Percentiles rank a stretch among this genome's conserved stretches.
Evolutionary conservation across 2,797 vertebrate genomes (phyloP).

Genomic region (Argyrosomus regius): DNA sequence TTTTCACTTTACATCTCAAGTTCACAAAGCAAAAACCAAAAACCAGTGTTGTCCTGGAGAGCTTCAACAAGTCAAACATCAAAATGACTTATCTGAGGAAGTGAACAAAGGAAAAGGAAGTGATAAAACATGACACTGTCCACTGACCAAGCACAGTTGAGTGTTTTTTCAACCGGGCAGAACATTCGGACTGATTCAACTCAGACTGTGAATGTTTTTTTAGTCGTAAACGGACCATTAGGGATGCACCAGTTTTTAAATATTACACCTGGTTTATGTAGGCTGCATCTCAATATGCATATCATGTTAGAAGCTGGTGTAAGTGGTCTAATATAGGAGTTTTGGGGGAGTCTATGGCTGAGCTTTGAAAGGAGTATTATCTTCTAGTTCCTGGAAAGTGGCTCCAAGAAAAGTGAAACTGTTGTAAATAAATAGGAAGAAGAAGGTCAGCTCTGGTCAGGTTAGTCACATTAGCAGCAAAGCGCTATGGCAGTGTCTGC

Average conservation of each 20-base stretch:
- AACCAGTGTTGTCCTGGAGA: background rate
- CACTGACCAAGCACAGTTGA: background rate
- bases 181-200: background rate
- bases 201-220: background rate
- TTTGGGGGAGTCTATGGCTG: no score
- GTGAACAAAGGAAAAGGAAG: conserved; percentile 11
- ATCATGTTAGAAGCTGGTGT: background rate
- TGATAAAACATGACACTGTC: conserved; percentile 9
- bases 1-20: background rate
- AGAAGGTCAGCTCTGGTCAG: no score
- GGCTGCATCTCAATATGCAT: background rate
- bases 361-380: background rate
- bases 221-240: background rate
- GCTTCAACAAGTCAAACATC: conserved; percentile 2
- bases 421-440: no score
- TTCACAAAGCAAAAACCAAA: background rate
- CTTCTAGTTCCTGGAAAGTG: background rate
- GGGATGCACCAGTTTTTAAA: background rate
- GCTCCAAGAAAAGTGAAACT: background rate
- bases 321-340: background rate
- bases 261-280: background rate
- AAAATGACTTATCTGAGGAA: conserved; percentile 24
- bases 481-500: no score
- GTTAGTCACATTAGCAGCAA: no score
- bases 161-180: background rate